These are phyloP conservation scores for Diphyllodes magnificus DNA, from an alignment of 2,113 vertebrate species.

Conservation along the genomic window DNA sequence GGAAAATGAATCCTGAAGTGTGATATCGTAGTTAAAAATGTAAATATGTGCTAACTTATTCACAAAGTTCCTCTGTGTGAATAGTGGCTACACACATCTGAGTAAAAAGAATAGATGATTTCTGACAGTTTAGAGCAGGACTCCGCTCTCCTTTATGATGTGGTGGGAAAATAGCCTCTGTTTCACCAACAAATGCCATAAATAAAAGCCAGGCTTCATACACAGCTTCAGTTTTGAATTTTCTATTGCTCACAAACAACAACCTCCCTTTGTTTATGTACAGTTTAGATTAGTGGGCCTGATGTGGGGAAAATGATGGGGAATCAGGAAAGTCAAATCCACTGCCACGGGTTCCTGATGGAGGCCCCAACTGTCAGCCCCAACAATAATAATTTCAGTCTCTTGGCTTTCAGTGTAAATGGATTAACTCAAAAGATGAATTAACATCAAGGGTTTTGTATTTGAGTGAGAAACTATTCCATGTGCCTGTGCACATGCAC, in stretches of 20 bases:
- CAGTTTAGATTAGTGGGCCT: not conserved
- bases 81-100: not conserved
- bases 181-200: not conserved
- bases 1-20: not conserved
- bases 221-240: not conserved
- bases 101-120: not conserved
- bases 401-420: not conserved
- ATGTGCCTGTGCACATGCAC: not conserved
- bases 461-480: not conserved
- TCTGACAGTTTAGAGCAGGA: not conserved
- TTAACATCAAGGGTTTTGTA: not conserved
- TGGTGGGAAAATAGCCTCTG: not conserved
- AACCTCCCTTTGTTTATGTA: not conserved
- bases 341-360: not conserved
- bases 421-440: constrained; percentile 5
- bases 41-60: not conserved
- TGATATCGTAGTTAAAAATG: not conserved
- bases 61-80: not conserved
- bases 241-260: not conserved
- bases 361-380: not conserved
- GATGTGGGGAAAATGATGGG: not conserved
- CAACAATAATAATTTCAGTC: not conserved
- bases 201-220: not conserved
- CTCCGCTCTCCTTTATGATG: not conserved
- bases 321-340: not conserved